These are phyloP conservation scores for Acestrorhynchus altus DNA, from an alignment of 2,797 vertebrate species.

Conservation along the genomic window DNA sequence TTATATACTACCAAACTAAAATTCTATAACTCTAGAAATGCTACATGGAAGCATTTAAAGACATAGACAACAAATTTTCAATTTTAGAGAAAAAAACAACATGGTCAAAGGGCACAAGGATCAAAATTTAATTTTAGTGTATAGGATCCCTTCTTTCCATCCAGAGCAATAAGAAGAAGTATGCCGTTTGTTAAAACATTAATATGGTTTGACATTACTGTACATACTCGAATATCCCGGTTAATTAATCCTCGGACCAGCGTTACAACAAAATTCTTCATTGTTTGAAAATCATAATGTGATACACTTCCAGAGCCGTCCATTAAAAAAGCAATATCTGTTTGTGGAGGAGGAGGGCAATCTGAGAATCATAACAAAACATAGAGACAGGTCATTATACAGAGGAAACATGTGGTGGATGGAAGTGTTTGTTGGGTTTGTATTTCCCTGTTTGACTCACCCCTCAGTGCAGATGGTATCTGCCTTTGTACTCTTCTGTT, in stretches of 20 bases:
- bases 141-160: too few species aligned
- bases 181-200: not conserved
- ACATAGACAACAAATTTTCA: too few species aligned
- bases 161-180: too few species aligned
- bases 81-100: too few species aligned
- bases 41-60: too few species aligned
- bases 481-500: fast-evolving
- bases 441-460: constrained; percentile 48
- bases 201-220: not conserved
- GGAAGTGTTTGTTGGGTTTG: too few species aligned
- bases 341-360: constrained; percentile 53
- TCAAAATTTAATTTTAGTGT: too few species aligned
- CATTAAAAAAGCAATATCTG: constrained; percentile 76
- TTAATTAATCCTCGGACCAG: constrained; percentile 50
- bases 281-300: fast-evolving
- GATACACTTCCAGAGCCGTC: constrained; percentile 74
- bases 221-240: constrained; percentile 58
- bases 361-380: constrained; percentile 61
- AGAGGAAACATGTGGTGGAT: not conserved
- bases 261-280: constrained; percentile 70
- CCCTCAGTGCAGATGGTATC: constrained; percentile 50
- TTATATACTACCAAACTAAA: too few species aligned
- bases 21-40: too few species aligned
- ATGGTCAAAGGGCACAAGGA: too few species aligned
- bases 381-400: not conserved